Percentiles rank a stretch among this genome's conserved stretches.
phyloP scores from a whole-genome alignment of 2,888 invertebrate species.

The Acrobasis repandana region DNA sequence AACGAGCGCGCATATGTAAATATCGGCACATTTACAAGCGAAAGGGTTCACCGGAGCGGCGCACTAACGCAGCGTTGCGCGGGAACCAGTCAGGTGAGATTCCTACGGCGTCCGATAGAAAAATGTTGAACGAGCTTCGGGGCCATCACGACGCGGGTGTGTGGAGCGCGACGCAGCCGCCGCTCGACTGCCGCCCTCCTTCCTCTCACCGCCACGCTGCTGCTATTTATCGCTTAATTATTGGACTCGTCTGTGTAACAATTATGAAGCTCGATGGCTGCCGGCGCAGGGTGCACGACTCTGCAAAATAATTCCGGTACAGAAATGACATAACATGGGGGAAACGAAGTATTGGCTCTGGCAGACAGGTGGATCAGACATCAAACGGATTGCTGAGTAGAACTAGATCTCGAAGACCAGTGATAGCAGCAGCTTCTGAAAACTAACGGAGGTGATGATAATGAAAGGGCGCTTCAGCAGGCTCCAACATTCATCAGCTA shows the following conservation, averaged over 20 bases:
- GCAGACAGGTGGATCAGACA: too few species aligned
- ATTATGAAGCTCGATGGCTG: conserved; percentile 71
- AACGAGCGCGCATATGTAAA: conserved; percentile 82
- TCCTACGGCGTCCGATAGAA: conserved; percentile 85
- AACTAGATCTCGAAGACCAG: too few species aligned
- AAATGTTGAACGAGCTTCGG: conserved; percentile 80
- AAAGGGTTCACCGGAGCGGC: conserved; percentile 83
- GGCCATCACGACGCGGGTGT: conserved; percentile 73
- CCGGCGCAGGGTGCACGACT: conserved; percentile 64
- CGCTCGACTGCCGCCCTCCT: conserved; percentile 79
- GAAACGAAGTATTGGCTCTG: too few species aligned
- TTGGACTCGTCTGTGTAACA: conserved; percentile 78
- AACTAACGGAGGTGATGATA: too few species aligned
- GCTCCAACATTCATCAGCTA: too few species aligned
- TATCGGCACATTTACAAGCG: conserved; percentile 83
- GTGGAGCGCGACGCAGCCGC: conserved; percentile 75
- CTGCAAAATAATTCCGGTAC: conserved; percentile 35
- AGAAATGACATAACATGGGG: neutral
- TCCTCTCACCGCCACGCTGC: conserved; percentile 71
- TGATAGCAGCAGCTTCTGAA: too few species aligned
- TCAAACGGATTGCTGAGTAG: too few species aligned
- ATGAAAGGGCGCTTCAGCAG: too few species aligned
- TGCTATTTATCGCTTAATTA: conserved; percentile 82
- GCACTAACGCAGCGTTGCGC: conserved; percentile 81
- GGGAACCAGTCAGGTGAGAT: conserved; percentile 86